phyloP scores from a whole-genome alignment of 2,113 vertebrate genomes.

The human (Homo sapiens) region DNA sequence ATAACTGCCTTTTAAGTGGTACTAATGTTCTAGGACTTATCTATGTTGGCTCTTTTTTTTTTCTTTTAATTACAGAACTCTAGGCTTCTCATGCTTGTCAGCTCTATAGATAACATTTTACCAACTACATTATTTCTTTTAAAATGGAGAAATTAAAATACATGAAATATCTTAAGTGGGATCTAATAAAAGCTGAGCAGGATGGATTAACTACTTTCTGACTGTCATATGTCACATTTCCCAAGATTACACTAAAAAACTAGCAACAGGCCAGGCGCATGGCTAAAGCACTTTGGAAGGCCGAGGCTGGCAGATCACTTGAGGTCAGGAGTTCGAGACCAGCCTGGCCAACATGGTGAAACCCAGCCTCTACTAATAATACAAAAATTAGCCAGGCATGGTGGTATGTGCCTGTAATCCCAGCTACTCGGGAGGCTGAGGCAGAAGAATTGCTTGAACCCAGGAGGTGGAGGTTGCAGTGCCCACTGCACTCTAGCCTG shows the following conservation, averaged over 20 bases:
- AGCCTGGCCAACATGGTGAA: too few relatives aligned
- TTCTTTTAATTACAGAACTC: too few relatives aligned
- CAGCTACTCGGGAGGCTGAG: too few relatives aligned
- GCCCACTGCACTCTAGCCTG: too few relatives aligned
- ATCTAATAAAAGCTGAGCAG: neutral
- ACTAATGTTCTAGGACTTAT: neutral
- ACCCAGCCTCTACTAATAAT: too few relatives aligned
- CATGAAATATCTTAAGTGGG: neutral
- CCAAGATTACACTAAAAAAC: neutral
- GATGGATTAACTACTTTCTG: neutral
- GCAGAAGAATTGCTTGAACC: too few relatives aligned
- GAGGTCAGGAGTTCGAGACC: too few relatives aligned
- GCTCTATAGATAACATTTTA: neutral
- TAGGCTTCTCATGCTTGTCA: neutral
- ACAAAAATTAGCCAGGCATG: too few relatives aligned
- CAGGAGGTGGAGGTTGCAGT: too few relatives aligned
- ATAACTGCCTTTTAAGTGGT: neutral
- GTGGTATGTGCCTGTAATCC: too few relatives aligned
- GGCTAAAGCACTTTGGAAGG: too few relatives aligned
- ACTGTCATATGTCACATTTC: neutral
- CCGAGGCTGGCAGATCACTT: too few relatives aligned
- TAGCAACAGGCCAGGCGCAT: neutral
- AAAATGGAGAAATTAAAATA: constrained; percentile 25
- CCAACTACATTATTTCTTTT: neutral
- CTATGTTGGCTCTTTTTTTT: neutral